Conservation (phyloP, 2,113 vertebrate species). For the Dissostichus mawsoni region DNA sequence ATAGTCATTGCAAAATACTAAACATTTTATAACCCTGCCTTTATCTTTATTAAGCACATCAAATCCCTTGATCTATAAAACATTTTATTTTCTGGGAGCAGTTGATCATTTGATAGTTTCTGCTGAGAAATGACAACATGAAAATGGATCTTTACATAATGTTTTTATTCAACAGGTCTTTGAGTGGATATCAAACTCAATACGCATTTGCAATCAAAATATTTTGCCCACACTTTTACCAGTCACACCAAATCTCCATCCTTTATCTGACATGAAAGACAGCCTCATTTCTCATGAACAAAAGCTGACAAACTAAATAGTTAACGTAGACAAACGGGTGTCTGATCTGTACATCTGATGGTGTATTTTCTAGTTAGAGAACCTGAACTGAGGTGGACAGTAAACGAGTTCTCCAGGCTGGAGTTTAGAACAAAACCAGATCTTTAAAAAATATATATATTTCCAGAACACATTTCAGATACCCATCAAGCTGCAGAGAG, state of each 20-base stretch:
- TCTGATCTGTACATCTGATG: constrained; percentile 11
- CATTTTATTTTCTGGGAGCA: neutral
- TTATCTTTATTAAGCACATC: neutral
- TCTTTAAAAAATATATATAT: constrained; percentile 10
- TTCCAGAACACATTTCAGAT: neutral
- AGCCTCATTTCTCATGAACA: neutral
- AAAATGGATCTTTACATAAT: neutral
- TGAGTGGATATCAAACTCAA: constrained; percentile 20
- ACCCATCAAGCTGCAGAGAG: neutral
- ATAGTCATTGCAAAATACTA: too few species aligned
- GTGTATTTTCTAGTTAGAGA: neutral
- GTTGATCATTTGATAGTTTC: neutral
- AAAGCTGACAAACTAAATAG: constrained; percentile 10
- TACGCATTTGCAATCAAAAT: constrained; percentile 2
- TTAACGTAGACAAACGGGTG: constrained; percentile 7
- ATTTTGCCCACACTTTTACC: constrained; percentile 2
- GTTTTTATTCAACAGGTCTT: constrained; percentile 63
- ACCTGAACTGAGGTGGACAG: constrained; percentile 9
- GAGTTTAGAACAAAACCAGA: constrained; percentile 31
- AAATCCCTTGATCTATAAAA: neutral
- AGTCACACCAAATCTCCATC: constrained; percentile 1
- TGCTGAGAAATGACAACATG: neutral
- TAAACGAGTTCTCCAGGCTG: neutral
- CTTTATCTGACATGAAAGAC: neutral
- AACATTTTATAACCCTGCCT: too few species aligned